Evolutionary conservation across 2,797 vertebrate species (phyloP).

Genomic region (Corythornis leucogaster): DNA sequence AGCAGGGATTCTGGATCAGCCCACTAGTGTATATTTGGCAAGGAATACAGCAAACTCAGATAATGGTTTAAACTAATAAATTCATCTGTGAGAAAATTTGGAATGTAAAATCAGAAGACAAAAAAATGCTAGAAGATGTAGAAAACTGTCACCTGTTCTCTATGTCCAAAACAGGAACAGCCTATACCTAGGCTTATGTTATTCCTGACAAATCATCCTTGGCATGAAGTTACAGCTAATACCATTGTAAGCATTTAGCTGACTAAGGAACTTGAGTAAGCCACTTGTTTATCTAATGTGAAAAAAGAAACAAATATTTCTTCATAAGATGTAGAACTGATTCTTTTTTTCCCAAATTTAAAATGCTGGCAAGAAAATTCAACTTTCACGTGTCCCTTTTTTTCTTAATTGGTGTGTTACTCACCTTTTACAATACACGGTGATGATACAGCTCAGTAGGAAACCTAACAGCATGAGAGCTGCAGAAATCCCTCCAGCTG

Average conservation of each 20-base stretch:
- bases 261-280: neutral
- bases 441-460: neutral
- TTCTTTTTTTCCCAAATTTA: neutral
- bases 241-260: neutral
- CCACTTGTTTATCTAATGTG: neutral
- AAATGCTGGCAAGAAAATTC: neutral
- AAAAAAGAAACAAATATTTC: neutral
- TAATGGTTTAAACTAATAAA: neutral
- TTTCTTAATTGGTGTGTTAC: neutral
- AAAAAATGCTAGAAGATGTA: neutral
- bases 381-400: neutral
- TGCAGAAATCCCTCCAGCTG: conserved; percentile 20
- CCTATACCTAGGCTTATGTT: neutral
- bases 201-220: neutral
- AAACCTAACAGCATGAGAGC: neutral
- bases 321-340: neutral
- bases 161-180: neutral
- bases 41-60: neutral
- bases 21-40: neutral
- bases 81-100: neutral
- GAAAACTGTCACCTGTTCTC: neutral
- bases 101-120: neutral
- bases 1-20: neutral
- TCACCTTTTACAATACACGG: conserved; percentile 15
- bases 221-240: neutral